Conservation (phyloP, 2,113 vertebrate genomes). For the Prunella himalayana region DNA sequence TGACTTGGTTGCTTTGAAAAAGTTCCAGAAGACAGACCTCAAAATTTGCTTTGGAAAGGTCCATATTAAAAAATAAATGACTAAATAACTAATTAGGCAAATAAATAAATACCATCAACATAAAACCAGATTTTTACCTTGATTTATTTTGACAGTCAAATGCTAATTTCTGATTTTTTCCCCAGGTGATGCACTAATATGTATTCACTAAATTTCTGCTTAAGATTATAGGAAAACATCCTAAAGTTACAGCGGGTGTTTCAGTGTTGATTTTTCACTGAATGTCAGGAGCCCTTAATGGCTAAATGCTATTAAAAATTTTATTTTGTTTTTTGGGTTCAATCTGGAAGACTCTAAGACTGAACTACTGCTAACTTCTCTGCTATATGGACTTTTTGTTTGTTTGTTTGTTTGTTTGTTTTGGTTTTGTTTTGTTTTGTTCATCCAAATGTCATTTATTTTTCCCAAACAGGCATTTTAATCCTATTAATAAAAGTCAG, state of each 20-base stretch:
- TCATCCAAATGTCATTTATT: not conserved
- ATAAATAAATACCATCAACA: not conserved
- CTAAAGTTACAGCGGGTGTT: not conserved
- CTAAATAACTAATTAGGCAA: not conserved
- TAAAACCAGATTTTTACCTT: not conserved
- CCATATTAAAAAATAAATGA: not conserved
- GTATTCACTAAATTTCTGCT: not conserved
- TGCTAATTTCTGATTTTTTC: not conserved
- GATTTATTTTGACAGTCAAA: not conserved
- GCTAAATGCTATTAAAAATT: not conserved
- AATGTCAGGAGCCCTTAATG: not conserved
- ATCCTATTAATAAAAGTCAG: not conserved
- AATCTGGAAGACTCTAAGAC: not conserved
- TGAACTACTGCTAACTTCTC: not conserved
- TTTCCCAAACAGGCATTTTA: not conserved
- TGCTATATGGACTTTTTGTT: not conserved
- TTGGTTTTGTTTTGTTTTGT: fast-evolving
- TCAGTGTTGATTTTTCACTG: not conserved
- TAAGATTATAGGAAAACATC: not conserved
- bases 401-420: too few species aligned
- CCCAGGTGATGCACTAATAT: not conserved
- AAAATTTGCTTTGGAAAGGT: not conserved
- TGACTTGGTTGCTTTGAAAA: not conserved
- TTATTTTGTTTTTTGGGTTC: not conserved
- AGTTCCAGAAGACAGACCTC: not conserved